These are phyloP conservation scores for Hanleya hanleyi DNA, from an alignment of 2,888 invertebrate species.

Conservation along the genomic window DNA sequence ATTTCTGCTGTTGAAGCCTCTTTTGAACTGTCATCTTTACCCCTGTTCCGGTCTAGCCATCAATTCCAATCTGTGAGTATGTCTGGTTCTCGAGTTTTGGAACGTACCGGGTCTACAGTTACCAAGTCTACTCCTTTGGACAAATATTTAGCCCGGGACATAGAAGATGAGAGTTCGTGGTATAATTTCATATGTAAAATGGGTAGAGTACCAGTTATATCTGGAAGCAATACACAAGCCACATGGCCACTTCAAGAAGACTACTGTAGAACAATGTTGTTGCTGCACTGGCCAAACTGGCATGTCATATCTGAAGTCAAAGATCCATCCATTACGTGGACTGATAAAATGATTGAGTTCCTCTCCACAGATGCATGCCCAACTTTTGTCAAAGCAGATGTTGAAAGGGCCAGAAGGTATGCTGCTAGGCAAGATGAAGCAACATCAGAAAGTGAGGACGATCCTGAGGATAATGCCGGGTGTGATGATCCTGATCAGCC, in stretches of 20 bases:
- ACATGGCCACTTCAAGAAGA: too few species aligned
- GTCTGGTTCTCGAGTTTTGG: constrained; percentile 32
- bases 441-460: too few species aligned
- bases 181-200: constrained; percentile 15
- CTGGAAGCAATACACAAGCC: constrained; percentile 7
- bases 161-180: constrained; percentile 13
- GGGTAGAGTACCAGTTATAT: constrained; percentile 18
- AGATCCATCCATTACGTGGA: constrained; percentile 28
- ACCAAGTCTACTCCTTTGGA: constrained; percentile 33
- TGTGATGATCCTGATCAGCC: constrained; percentile 32
- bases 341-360: constrained; percentile 26
- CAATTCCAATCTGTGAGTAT: constrained; percentile 37
- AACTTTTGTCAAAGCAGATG: constrained; percentile 39
- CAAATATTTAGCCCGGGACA: constrained; percentile 26
- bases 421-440: too few species aligned
- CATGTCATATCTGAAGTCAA: constrained; percentile 36
- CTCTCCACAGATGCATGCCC: too few species aligned
- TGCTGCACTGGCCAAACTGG: too few species aligned
- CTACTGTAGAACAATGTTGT: too few species aligned
- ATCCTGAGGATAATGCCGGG: too few species aligned
- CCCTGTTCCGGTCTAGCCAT: constrained; percentile 38
- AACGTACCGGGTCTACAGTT: constrained; percentile 20
- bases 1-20: constrained; percentile 35
- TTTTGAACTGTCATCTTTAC: constrained; percentile 32
- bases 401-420: too few species aligned